phyloP scores from a whole-genome alignment of 2,113 vertebrate species.

The Anarrhichthys ocellatus region DNA sequence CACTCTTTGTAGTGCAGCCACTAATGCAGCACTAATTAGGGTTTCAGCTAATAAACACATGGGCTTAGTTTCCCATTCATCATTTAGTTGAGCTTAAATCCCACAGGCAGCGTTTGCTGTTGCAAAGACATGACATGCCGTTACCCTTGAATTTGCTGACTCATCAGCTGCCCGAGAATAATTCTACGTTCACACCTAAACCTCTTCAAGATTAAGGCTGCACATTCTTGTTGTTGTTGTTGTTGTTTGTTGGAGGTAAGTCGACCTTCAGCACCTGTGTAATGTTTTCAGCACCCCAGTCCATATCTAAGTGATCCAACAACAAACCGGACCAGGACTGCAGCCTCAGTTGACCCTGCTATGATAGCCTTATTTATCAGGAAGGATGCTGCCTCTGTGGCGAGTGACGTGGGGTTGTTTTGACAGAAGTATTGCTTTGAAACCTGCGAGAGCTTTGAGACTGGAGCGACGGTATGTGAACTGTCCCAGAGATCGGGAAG shows the following conservation, averaged over 20 bases:
- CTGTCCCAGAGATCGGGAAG: not conserved
- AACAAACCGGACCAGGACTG: not conserved
- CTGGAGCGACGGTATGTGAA: conserved; percentile 12
- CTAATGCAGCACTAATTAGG: not conserved
- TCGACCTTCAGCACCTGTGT: conserved; percentile 15
- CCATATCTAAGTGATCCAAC: not conserved
- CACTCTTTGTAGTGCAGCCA: not conserved
- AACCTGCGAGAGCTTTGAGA: not conserved
- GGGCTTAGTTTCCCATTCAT: conserved; percentile 23
- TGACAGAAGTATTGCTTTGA: conserved; percentile 43
- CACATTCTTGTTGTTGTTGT: not conserved
- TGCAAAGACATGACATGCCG: not conserved
- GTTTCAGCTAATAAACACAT: not conserved
- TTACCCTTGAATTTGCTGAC: conserved; percentile 35
- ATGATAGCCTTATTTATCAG: not conserved
- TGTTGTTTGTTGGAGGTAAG: conserved; percentile 21
- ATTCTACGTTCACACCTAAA: conserved; percentile 38
- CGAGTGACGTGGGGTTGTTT: conserved; percentile 3
- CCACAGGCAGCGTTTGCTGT: conserved; percentile 12
- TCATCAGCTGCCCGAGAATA: conserved; percentile 36
- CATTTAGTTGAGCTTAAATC: conserved; percentile 21
- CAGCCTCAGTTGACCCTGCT: not conserved
- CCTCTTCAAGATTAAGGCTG: conserved; percentile 41
- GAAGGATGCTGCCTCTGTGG: conserved; percentile 2
- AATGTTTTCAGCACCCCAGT: not conserved